phyloP scores from a whole-genome alignment of 2,888 invertebrate species.

The Polymixis flavicincta region DNA sequence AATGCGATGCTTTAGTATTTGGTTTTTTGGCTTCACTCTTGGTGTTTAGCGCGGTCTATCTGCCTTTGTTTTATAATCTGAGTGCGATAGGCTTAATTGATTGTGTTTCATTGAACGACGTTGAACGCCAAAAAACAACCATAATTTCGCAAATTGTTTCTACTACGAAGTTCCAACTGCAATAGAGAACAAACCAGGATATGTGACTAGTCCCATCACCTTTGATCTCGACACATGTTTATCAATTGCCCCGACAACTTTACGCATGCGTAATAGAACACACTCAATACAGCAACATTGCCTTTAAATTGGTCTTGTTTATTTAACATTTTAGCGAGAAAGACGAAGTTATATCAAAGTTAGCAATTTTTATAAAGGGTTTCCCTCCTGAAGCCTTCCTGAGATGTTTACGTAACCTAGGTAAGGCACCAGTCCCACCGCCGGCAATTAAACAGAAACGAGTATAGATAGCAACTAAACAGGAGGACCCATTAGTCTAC shows the following conservation, averaged over 20 bases:
- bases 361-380: constrained; percentile 17
- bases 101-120: too few species aligned
- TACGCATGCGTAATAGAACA: constrained; percentile 22
- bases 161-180: background rate
- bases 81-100: too few species aligned
- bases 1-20: too few species aligned
- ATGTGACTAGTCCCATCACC: constrained; percentile 21
- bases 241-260: constrained; percentile 51
- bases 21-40: too few species aligned
- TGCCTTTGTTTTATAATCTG: too few species aligned
- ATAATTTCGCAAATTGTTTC: background rate
- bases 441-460: background rate
- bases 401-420: constrained; percentile 43
- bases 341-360: constrained; percentile 15
- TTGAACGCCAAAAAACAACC: background rate
- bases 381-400: constrained; percentile 16
- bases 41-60: too few species aligned
- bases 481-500: too few species aligned
- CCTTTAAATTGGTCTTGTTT: constrained; percentile 43
- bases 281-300: constrained; percentile 10
- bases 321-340: constrained; percentile 16
- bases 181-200: constrained; percentile 31
- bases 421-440: background rate
- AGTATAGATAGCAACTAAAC: background rate
- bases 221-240: constrained; percentile 40